Evolutionary conservation across 2,797 vertebrate species (phyloP).

Genomic region (Falco berigora): DNA sequence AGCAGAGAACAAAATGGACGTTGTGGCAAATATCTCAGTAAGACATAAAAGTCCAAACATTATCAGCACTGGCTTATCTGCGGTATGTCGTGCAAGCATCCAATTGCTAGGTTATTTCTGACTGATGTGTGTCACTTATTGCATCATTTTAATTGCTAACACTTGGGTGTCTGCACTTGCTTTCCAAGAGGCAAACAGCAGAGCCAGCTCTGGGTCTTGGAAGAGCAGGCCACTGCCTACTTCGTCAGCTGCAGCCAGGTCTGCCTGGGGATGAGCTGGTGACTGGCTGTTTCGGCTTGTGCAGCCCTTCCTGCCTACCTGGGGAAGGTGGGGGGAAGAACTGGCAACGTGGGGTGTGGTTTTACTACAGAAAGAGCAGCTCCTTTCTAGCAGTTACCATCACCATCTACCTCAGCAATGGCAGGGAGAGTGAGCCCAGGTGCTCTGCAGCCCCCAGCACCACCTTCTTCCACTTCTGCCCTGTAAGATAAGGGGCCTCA

Average conservation of each 20-base stretch:
- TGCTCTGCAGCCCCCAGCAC: neutral
- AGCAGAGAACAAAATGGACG: neutral
- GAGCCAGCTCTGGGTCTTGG: neutral
- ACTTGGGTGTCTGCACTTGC: neutral
- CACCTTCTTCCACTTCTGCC: neutral
- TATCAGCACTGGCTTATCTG: neutral
- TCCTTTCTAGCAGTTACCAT: neutral
- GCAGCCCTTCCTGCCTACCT: neutral
- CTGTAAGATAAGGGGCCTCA: neutral
- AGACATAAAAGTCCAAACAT: neutral
- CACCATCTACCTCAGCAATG: neutral
- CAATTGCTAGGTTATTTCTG: slow-evolving; percentile 21
- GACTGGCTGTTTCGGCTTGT: neutral
- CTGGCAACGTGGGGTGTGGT: neutral
- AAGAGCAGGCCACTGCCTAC: neutral
- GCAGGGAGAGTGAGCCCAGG: neutral
- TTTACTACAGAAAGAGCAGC: neutral
- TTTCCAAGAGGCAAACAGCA: slow-evolving; percentile 16
- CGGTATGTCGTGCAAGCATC: neutral
- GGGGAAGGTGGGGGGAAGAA: neutral
- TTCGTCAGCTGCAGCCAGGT: neutral
- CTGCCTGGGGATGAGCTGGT: neutral
- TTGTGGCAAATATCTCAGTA: neutral
- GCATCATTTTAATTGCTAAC: slow-evolving; percentile 41
- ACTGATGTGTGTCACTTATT: neutral